Evolutionary conservation across 2,888 invertebrate genomes (phyloP), one percentile per base, ranked within the genome.

Genomic region (Chaitophorus viminalis): DNA sequence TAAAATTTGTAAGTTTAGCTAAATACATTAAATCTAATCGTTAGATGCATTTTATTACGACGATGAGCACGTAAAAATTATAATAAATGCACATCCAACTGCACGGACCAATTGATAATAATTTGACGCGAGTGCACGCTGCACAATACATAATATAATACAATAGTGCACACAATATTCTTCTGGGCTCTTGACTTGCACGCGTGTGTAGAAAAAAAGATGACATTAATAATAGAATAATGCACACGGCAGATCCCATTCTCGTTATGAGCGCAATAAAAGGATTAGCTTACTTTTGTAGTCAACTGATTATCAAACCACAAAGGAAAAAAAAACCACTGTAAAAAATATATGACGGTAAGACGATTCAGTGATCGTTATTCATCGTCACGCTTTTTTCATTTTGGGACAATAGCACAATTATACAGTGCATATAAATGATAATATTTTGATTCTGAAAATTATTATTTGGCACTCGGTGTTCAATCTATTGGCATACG

Each of bases 361-460:
- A n/a, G 9, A 17, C 2, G 77, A 25, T 54, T 33, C 29, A 52
- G 52, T 31, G 77, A 17, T 21, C 14, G 33, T 25, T 29, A 25
- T 11, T 25, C 54, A 46, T 78, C 77, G 78, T 78, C 78, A 78
- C 78, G 54, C 54, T 78, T 78, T 54, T 78, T 54, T 78, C 33
- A 31, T 6, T 31, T 31, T 14, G 29, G 29, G 31, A 31, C 31
- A 17, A 14, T n/a, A 68, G 4, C 2, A 52, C 1, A 52, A 60
- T 60, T 60, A 46, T 14, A 46, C 11, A 14, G 46, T 25, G 21
- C 25, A 21, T 5, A 39, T 9, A 3, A 60, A 3, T 60, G 2
- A 21, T 25, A 60, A 60, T 60, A 70, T 70, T 70, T 70, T 70
- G 70, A 29, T 70, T 9, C 29, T 29, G 31, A 70, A 46, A 14